Evolutionary conservation across 2,797 vertebrate genomes (phyloP).

Genomic region (Typhlichthys subterraneus): DNA sequence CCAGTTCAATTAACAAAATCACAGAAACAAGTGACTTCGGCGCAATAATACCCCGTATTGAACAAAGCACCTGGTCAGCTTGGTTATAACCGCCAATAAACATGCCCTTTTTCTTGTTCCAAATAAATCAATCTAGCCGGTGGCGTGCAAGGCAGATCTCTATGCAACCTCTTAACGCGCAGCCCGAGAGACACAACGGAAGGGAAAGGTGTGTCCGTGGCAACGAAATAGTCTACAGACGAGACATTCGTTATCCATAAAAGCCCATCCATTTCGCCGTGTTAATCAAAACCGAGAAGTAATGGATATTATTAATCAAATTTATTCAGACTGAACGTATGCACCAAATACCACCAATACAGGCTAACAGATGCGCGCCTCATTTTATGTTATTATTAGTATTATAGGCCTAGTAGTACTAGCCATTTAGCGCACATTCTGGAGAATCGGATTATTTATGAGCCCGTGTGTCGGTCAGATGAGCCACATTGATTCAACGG

Average conservation of each 20-base stretch:
- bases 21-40: neutral
- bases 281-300: neutral
- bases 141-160: neutral
- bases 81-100: conserved; percentile 32
- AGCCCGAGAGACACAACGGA: conserved; percentile 15
- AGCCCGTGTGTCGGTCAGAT: conserved; percentile 52
- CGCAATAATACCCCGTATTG: conserved; percentile 15
- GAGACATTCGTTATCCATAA: conserved; percentile 5
- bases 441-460: conserved; percentile 49
- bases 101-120: conserved; percentile 13
- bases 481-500: conserved; percentile 38
- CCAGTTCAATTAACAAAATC: neutral
- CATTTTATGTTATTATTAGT: neutral
- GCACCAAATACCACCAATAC: conserved; percentile 1
- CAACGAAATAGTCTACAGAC: conserved; percentile 5
- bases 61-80: conserved; percentile 7
- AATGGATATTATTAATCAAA: conserved; percentile 10
- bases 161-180: conserved; percentile 5
- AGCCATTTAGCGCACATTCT: conserved; percentile 10
- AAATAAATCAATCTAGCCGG: conserved; percentile 14
- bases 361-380: neutral
- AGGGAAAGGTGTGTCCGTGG: conserved; percentile 49
- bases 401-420: conserved; percentile 14
- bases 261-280: conserved; percentile 5
- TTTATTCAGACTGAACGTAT: neutral